Evolutionary conservation across 2,113 vertebrate genomes (phyloP), one percentile per base, ranked within the genome.

Genomic region (Halichoeres trimaculatus): DNA sequence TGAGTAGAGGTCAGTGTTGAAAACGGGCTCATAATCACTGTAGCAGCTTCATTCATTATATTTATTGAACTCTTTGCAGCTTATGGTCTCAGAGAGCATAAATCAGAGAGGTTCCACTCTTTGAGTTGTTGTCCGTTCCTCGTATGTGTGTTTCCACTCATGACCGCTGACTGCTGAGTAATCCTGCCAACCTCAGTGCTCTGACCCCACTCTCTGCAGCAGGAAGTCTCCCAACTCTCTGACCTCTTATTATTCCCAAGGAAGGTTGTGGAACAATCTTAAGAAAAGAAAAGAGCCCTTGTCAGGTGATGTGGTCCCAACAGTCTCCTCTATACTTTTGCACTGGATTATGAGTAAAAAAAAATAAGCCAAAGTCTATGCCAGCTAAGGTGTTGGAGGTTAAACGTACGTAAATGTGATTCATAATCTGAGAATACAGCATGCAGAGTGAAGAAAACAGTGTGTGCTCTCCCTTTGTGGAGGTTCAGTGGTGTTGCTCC

Each of bases 21-120:
- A 77, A 91, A 86, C 80, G 72, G 78, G 62, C 85, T 90, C 78
- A 85, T 90, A 80, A 90, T 91, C 83, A 82, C 84, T 59, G 57
- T 62, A 82, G 72, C 69, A 14, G 59, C 74, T 90, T 83, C 84
- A 87, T 87, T 84, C 64, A 75, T 85, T 83, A 80, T 68, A 88
- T 89, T 88, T 85, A 90, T 86, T 80, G 84, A 89, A 85, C 69
- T 78, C 58, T 61, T 73, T 86, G 58, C 75, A 83, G 77, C 55
- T 74, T 72, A 58, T 83, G 76, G 74, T 81, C 83, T 59, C 30
- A 24, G 58, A n/a, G 11, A 34, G 40, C 77, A 78, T 89, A 87
- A 91, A 91, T 90, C 84, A 70, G 50, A 76, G 51, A 63, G 47
- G 70, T 71, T 66, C 24, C 59, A 40, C n/a, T 19, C 61, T 60